These are phyloP conservation scores for Lytechinus pictus DNA, from an alignment of 35 echinoderm and acorn worm genomes.

Conservation along the genomic window DNA sequence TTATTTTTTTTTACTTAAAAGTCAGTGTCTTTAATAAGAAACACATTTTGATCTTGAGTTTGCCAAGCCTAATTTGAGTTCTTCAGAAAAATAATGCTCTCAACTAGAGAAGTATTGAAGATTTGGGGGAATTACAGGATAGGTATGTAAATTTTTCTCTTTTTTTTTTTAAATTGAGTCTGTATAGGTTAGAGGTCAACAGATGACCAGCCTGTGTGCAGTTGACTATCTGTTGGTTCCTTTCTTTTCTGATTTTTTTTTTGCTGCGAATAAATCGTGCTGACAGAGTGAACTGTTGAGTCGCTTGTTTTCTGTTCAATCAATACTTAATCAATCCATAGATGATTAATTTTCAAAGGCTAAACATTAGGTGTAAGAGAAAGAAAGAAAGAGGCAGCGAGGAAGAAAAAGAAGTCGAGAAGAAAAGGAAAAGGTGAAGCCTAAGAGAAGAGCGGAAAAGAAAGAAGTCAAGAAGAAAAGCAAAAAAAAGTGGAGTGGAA, in stretches of 20 bases:
- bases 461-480: neutral
- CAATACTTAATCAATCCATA: too few species aligned
- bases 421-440: too few species aligned
- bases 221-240: constrained; percentile 25
- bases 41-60: neutral
- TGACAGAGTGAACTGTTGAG: neutral
- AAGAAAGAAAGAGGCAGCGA: too few species aligned
- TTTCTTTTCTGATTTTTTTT: constrained; percentile 35
- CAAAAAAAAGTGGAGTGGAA: neutral
- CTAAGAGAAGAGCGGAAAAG: too few species aligned
- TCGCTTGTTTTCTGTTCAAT: neutral
- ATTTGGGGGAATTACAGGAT: neutral
- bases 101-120: neutral
- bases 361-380: too few species aligned
- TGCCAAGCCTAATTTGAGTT: neutral
- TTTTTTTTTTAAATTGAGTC: constrained; percentile 3
- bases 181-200: constrained; percentile 37
- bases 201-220: constrained; percentile 29
- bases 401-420: too few species aligned
- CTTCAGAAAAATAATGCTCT: neutral
- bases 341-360: too few species aligned
- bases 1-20: neutral
- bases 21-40: neutral
- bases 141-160: constrained; percentile 19
- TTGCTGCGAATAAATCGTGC: constrained; percentile 53